A percentile compares a stretch with the other conserved stretches of the same genome.
Evolutionary conservation across 2,113 vertebrate species (phyloP).

Genomic region (Zosterops hypoxanthus): DNA sequence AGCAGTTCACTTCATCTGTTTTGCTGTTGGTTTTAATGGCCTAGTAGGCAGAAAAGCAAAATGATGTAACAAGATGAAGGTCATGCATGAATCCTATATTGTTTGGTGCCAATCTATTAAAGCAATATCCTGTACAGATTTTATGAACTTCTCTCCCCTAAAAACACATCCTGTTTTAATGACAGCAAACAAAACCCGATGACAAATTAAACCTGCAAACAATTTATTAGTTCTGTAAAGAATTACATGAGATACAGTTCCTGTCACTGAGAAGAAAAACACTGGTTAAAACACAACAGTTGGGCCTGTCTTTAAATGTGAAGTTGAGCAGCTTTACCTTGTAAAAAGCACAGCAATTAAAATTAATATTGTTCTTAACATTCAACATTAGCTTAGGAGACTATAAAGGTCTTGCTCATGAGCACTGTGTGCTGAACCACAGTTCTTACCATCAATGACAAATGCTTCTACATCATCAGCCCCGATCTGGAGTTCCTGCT

Average conservation of each 20-base stretch:
- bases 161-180: conserved; percentile 45
- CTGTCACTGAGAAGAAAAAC: neutral
- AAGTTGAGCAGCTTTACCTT: neutral
- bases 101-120: conserved; percentile 6
- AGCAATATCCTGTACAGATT: conserved; percentile 32
- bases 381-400: neutral
- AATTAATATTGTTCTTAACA: neutral
- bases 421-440: neutral
- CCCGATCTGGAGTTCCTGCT: conserved; percentile 94
- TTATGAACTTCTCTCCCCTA: conserved; percentile 45
- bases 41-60: conserved; percentile 19
- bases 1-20: neutral
- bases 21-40: conserved; percentile 1
- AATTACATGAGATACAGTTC: neutral
- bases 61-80: neutral
- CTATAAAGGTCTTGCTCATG: neutral
- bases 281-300: neutral
- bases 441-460: conserved; percentile 91
- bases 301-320: neutral
- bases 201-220: conserved; percentile 22
- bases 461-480: conserved; percentile 96
- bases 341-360: neutral
- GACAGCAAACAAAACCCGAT: neutral
- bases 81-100: neutral
- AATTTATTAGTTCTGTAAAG: conserved; percentile 9